Evolutionary conservation across 2,888 invertebrate genomes (phyloP), one percentile per base, ranked within the genome.

Genomic region (Vesta saturnalis): DNA sequence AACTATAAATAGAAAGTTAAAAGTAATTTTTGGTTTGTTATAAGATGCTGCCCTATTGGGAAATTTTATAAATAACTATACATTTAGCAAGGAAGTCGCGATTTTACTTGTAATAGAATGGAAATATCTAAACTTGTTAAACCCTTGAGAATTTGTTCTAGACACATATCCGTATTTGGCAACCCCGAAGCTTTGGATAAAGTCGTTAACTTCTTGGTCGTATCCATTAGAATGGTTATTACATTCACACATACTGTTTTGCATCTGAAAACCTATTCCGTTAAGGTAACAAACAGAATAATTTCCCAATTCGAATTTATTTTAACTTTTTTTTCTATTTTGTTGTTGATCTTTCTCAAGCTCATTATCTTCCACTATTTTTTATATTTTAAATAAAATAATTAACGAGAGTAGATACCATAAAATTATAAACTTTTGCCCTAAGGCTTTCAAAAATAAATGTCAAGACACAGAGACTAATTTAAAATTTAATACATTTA

Each of bases 211-310:
- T 54, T 61, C 61, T 61, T 61, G 54, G 19, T 55, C 39, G 43
- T 61, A 39, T 54, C 30, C 61, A 61, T 55, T 55, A 61, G 30
- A 52, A 61, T 49, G 54, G 54, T 54, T 61, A 61, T 61, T 61
- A 61, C 49, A 16, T 61, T 52, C 54, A 16, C 61, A 61, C 30
- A 49, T 60, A 30, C 60, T 60, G 60, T 60, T 60, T 60, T 60
- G 60, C 60, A 60, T 52, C 49, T 47, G 52, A 16, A 60, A 47
- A 49, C 61, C 61, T 39, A 55, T 61, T 61, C 43, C 6, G 61
- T 61, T 61, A 54, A 39, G 39, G n/a, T 30, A 30, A 30, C 8
- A 61, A 60, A 67, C 67, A 55, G 66, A 64, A 72, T 70, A 67
- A 67, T 70, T 67, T 72, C 70, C 39, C 8, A 6, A 10, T n/a